Conservation (phyloP, 2,888 invertebrate genomes). For the Tetramorium bicarinatum region DNA sequence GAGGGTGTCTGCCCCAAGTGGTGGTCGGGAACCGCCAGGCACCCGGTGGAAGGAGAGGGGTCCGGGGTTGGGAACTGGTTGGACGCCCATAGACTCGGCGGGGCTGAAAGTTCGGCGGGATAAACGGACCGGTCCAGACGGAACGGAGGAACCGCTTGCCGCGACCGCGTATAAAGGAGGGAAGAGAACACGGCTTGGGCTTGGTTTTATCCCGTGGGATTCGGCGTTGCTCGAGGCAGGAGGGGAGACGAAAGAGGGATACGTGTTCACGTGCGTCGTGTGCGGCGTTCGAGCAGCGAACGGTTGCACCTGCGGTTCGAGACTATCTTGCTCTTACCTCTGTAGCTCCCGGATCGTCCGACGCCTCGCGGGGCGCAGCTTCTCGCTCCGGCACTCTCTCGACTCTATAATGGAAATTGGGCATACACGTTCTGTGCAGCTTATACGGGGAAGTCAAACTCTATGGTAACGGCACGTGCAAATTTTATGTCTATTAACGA, state of each 20-base stretch:
- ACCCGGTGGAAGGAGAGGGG: slow-evolving; percentile 31
- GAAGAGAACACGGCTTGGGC: slow-evolving; percentile 62
- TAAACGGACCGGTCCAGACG: slow-evolving; percentile 67
- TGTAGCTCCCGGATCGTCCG: slow-evolving; percentile 10
- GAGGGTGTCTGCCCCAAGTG: slow-evolving; percentile 73
- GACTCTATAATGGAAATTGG: slow-evolving; percentile 39
- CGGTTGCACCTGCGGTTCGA: slow-evolving; percentile 61
- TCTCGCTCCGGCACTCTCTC: slow-evolving; percentile 42
- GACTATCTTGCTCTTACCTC: slow-evolving; percentile 43
- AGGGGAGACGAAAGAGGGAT: not conserved
- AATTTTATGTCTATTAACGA: slow-evolving; percentile 19
- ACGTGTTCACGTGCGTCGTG: slow-evolving; percentile 45
- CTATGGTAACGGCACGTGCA: slow-evolving; percentile 4
- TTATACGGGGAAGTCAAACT: not conserved
- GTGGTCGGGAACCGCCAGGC: slow-evolving; percentile 53
- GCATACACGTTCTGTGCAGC: not conserved
- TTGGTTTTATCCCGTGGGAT: slow-evolving; percentile 83
- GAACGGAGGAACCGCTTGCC: slow-evolving; percentile 61
- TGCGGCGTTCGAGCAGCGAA: slow-evolving; percentile 46
- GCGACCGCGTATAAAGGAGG: slow-evolving; percentile 57
- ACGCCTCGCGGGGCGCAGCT: slow-evolving; percentile 44
- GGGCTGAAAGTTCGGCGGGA: slow-evolving; percentile 56
- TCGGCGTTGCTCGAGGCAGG: slow-evolving; percentile 64
- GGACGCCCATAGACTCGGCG: slow-evolving; percentile 48
- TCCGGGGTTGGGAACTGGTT: slow-evolving; percentile 35